A percentile compares a stretch with the other conserved stretches of the same genome.
phyloP scores from a whole-genome alignment of 1,140 invertebrate genomes.

The Ectropis grisescens region DNA sequence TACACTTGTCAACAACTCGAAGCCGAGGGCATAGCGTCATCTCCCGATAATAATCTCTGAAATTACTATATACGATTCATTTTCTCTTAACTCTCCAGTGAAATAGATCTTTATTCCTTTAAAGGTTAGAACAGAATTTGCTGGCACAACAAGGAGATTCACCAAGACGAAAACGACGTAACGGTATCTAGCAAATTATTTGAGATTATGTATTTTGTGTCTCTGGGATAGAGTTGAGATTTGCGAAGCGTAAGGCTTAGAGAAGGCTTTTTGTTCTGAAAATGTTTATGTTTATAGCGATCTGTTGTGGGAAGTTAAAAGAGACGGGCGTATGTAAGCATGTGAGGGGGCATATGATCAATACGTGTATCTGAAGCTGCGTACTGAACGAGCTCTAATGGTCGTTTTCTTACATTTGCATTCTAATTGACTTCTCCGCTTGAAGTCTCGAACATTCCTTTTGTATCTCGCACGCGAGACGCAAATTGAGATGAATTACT shows the following conservation, averaged over 20 bases:
- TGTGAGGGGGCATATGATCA: slow-evolving; percentile 58
- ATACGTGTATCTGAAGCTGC: slow-evolving; percentile 50
- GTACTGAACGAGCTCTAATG: slow-evolving; percentile 42
- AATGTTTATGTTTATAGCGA: slow-evolving; percentile 65
- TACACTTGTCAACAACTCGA: slow-evolving; percentile 41
- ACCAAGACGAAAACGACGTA: slow-evolving; percentile 12
- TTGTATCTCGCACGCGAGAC: slow-evolving; percentile 50
- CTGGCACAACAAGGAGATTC: slow-evolving; percentile 48
- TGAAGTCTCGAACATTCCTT: slow-evolving; percentile 30
- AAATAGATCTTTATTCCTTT: slow-evolving; percentile 69
- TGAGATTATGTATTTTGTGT: too few relatives aligned
- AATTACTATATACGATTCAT: slow-evolving; percentile 45
- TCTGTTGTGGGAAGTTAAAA: slow-evolving; percentile 63
- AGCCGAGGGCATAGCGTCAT: slow-evolving; percentile 17
- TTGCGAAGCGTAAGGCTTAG: slow-evolving; percentile 1
- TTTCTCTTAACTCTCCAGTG: slow-evolving; percentile 48
- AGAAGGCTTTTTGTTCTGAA: slow-evolving; percentile 27
- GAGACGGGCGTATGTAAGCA: slow-evolving; percentile 61
- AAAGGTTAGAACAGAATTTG: slow-evolving; percentile 60
- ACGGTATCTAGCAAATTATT: too few relatives aligned
- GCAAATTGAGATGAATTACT: slow-evolving; percentile 41
- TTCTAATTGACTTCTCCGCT: slow-evolving; percentile 56
- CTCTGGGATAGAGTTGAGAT: slow-evolving; percentile 3
- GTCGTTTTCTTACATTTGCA: slow-evolving; percentile 69
- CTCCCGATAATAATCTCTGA: slow-evolving; percentile 37